Evolutionary conservation across 53 echinoderm and acorn worm genomes (phyloP), one percentile per base, ranked within the genome.

Genomic region (Arbacia lixula): DNA sequence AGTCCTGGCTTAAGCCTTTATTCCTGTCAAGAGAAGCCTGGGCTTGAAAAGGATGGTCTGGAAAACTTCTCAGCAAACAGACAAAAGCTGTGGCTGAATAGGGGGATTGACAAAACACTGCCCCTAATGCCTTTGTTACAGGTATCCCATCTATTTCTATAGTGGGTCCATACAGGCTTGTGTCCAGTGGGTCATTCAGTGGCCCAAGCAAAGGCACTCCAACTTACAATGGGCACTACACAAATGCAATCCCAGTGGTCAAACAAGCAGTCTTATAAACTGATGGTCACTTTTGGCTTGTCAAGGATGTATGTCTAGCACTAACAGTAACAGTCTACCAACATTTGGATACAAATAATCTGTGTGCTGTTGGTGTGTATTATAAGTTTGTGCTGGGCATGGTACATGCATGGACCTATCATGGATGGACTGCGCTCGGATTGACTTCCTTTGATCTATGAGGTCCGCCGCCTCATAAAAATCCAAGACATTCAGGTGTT

Each of bases 61-160:
- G 0, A 29, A 20, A 12, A 43, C 31, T 64, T 64, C 22, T 30
- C 50, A 49, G 14, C 51, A 72, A 52, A 73, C 53, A 73, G 32
- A 73, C 34, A 73, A 64, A 73, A 53, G 16, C 28, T 17, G 12
- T 3, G 17, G 4, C 43, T 16, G 49, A 17, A 53, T 17, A 31
- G 53, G 53, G 20, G 28, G 19, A 73, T 73, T 52, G 32, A 3
- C 31, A 33, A 14, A 50, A 52, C 73, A 51, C 29, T 31, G 9
- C 52, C 35, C 27, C 52, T 73, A 17, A 52, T 52, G 5, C 73
- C 32, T 53, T 53, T 71, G 46, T 71, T 71, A 29, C 21, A 19
- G 52, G 46, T 51, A 53, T 33, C 50, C 32, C 73, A 50, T 52
- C 30, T n/a, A n/a, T n/a, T n/a, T n/a, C n/a, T n/a, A n/a, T n/a